Evolutionary conservation across 1,140 invertebrate species (phyloP).

Genomic region (Cheumatopsyche charites): DNA sequence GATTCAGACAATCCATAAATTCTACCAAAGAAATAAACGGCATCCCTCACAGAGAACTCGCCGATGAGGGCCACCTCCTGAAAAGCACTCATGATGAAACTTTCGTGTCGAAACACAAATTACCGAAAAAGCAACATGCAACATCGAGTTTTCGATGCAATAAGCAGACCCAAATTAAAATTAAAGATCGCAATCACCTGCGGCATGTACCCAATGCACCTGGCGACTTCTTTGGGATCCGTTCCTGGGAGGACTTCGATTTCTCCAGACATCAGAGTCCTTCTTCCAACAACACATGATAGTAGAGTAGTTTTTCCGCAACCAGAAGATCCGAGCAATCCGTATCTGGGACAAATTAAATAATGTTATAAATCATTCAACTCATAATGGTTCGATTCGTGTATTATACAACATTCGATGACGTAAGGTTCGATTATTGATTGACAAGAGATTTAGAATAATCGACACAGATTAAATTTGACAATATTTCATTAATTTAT

Average conservation of each 20-base stretch:
- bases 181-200: slow-evolving; percentile 60
- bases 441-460: no score
- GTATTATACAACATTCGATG: no score
- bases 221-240: slow-evolving; percentile 80
- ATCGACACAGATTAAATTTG: no score
- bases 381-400: no score
- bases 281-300: slow-evolving; percentile 82
- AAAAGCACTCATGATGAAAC: slow-evolving; percentile 47
- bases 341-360: slow-evolving; percentile 70
- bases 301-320: slow-evolving; percentile 87
- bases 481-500: no score
- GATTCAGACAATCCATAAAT: slow-evolving; percentile 78
- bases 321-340: slow-evolving; percentile 83
- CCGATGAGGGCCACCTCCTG: slow-evolving; percentile 86
- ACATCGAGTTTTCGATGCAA: no score
- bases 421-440: no score
- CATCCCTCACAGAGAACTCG: slow-evolving; percentile 86
- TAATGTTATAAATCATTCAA: no score
- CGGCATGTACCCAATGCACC: slow-evolving; percentile 87
- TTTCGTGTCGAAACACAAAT: background rate
- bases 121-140: no score
- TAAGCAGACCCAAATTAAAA: no score
- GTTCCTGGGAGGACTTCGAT: slow-evolving; percentile 79
- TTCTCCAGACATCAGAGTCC: slow-evolving; percentile 74
- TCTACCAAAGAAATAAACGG: slow-evolving; percentile 86